phyloP scores from a whole-genome alignment of 2,888 invertebrate species.

The Serrognathus titanus region DNA sequence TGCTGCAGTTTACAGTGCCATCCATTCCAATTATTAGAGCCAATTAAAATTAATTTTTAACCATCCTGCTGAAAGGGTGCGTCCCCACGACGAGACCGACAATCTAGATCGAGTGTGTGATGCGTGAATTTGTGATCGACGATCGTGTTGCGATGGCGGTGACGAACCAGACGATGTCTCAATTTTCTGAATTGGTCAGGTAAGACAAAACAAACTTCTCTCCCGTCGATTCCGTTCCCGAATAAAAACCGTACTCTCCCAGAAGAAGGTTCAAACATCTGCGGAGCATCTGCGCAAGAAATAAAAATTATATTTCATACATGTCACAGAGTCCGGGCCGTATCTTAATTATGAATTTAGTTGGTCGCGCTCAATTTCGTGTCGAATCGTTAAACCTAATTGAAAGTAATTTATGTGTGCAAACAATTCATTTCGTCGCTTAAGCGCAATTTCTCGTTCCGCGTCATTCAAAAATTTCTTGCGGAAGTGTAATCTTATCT shows the following conservation, averaged over 20 bases:
- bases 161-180: slow-evolving; percentile 33
- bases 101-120: slow-evolving; percentile 3
- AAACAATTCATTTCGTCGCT: too few species aligned
- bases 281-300: slow-evolving; percentile 1
- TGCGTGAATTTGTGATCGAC: slow-evolving; percentile 15
- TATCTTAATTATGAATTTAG: too few species aligned
- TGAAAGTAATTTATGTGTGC: too few species aligned
- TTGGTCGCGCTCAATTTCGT: too few species aligned
- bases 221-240: background rate
- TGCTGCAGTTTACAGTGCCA: slow-evolving; percentile 4
- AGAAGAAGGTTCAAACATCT: background rate
- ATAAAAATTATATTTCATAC: too few species aligned
- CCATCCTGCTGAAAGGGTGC: slow-evolving; percentile 42
- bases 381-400: too few species aligned
- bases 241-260: background rate
- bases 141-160: slow-evolving; percentile 12
- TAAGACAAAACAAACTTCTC: slow-evolving; percentile 19
- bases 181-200: slow-evolving; percentile 40
- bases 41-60: slow-evolving; percentile 48
- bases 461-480: too few species aligned
- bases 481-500: too few species aligned
- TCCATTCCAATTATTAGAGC: slow-evolving; percentile 32
- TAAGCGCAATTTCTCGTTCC: too few species aligned
- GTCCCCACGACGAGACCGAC: slow-evolving; percentile 18
- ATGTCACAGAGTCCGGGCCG: too few species aligned